Evolutionary conservation across 2,113 vertebrate species (phyloP).

Genomic region (Emberiza fucata): DNA sequence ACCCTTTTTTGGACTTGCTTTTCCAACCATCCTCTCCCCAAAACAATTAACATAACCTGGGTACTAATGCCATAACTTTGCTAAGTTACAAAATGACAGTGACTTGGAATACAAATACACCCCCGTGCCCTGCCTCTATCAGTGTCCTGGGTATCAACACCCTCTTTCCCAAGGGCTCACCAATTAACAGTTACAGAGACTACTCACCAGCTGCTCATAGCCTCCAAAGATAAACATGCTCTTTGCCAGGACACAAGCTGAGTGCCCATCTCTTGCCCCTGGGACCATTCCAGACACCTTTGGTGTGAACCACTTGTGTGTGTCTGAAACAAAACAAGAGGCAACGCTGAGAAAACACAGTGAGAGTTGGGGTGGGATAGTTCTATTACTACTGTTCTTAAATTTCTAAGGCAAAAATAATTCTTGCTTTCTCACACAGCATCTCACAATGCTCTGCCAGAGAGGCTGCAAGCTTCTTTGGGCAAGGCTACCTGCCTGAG

Average conservation of each 20-base stretch:
- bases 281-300: conserved; percentile 89
- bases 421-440: background rate
- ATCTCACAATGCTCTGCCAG: background rate
- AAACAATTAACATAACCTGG: background rate
- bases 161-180: background rate
- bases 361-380: background rate
- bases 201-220: conserved; percentile 94
- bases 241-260: conserved; percentile 89
- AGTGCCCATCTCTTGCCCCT: conserved; percentile 94
- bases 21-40: background rate
- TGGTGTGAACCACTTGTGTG: conserved; percentile 91
- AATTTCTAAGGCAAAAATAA: background rate
- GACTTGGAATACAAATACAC: background rate
- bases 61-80: background rate
- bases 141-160: background rate
- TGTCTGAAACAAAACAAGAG: conserved; percentile 72
- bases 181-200: background rate
- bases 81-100: background rate
- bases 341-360: background rate
- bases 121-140: background rate
- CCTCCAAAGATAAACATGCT: conserved; percentile 98
- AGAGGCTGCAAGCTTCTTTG: background rate
- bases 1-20: background rate
- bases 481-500: background rate
- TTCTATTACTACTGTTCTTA: background rate